These are phyloP conservation scores for Acanthiza pusilla DNA, from an alignment of 2,797 vertebrate genomes.

Conservation along the genomic window DNA sequence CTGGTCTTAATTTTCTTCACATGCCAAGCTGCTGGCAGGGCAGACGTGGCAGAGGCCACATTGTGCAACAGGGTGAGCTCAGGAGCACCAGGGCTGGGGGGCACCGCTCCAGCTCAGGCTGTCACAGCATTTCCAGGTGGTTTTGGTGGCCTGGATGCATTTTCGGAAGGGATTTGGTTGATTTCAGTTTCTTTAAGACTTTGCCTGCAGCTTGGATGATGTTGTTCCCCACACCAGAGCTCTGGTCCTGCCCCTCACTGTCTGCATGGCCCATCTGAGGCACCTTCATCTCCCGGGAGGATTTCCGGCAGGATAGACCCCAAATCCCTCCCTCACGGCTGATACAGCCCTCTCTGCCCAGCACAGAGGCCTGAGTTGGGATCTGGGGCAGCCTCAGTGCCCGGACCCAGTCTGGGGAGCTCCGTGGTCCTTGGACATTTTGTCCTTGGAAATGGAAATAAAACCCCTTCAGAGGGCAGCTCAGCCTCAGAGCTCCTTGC, in stretches of 20 bases:
- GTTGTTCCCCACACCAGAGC: fast-evolving
- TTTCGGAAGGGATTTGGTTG: not conserved
- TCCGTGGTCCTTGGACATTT: not conserved
- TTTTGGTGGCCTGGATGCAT: not conserved
- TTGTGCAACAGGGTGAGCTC: not conserved
- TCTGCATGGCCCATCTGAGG: not conserved
- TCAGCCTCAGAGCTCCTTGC: not conserved
- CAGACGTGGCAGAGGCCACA: fast-evolving
- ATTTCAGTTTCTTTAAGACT: not conserved
- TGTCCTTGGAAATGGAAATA: not conserved
- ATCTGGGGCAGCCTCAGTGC: not conserved
- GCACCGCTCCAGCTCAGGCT: not conserved
- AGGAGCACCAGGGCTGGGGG: not conserved
- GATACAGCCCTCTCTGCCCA: not conserved
- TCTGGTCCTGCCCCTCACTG: fast-evolving
- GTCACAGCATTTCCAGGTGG: not conserved
- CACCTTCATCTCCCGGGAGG: not conserved
- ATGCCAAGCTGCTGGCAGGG: not conserved
- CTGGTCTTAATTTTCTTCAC: constrained; percentile 37
- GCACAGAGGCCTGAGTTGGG: not conserved
- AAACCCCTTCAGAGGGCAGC: not conserved
- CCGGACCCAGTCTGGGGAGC: not conserved
- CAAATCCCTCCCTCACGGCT: not conserved
- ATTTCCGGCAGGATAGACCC: not conserved
- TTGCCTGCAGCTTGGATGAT: not conserved